phyloP scores from a whole-genome alignment of 2,888 invertebrate species.

The Dasypogon diadema region DNA sequence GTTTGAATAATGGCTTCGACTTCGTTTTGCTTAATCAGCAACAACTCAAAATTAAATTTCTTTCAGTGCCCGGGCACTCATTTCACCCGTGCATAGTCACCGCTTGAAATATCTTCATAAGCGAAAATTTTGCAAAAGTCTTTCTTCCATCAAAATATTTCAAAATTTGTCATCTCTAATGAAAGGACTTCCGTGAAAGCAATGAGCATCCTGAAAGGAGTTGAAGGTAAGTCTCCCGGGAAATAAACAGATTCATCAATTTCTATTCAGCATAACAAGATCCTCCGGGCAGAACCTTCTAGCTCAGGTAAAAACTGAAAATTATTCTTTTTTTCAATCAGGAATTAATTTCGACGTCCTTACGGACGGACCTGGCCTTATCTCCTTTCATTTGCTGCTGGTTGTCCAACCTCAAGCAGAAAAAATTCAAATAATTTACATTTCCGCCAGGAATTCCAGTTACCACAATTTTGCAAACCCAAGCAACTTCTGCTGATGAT shows the following conservation, averaged over 20 bases:
- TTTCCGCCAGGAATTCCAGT: conserved; percentile 4
- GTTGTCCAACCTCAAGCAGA: neutral
- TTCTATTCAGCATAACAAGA: conserved; percentile 58
- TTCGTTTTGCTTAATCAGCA: conserved; percentile 36
- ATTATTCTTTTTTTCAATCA: conserved; percentile 56
- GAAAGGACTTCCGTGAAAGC: conserved; percentile 30
- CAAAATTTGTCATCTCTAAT: conserved; percentile 19
- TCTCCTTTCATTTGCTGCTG: neutral
- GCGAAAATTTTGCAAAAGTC: conserved; percentile 16
- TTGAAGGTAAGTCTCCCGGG: conserved; percentile 58
- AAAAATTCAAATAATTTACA: conserved; percentile 32
- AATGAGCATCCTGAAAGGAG: conserved; percentile 19
- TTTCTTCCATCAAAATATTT: conserved; percentile 17
- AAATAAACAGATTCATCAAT: conserved; percentile 61
- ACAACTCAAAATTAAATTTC: neutral
- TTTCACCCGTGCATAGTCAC: neutral
- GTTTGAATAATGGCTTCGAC: neutral
- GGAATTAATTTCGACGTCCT: conserved; percentile 52
- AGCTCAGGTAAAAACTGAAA: conserved; percentile 51
- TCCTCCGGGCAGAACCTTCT: conserved; percentile 49
- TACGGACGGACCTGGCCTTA: conserved; percentile 23
- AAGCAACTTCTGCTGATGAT: conserved; percentile 20
- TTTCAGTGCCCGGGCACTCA: neutral
- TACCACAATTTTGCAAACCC: conserved; percentile 32
- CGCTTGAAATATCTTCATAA: neutral